Conservation (phyloP, 2,797 vertebrate species). For the Poeciliopsis paucimaculata region DNA sequence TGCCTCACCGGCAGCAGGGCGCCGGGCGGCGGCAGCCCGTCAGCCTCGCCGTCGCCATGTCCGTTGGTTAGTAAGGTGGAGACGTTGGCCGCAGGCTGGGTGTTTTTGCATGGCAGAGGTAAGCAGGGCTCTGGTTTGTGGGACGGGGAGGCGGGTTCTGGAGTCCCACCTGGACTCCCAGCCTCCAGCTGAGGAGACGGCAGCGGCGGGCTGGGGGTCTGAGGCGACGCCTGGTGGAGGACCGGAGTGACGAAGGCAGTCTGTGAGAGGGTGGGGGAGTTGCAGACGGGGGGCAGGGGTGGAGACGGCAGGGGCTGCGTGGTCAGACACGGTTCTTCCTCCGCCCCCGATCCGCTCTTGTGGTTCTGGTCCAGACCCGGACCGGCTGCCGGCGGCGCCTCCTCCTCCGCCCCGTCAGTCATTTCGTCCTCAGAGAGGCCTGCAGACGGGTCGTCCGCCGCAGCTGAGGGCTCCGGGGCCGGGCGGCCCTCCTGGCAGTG, state of each 20-base stretch:
- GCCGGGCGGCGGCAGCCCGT: constrained; percentile 25
- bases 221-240: constrained; percentile 67
- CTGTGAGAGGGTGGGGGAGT: constrained; percentile 39
- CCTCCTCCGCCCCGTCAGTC: constrained; percentile 43
- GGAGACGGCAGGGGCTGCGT: constrained; percentile 80
- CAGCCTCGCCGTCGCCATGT: constrained; percentile 24
- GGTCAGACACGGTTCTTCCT: constrained; percentile 77
- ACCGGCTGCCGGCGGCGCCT: constrained; percentile 34
- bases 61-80: constrained; percentile 31
- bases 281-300: constrained; percentile 63
- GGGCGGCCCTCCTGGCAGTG: constrained; percentile 90
- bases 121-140: constrained; percentile 62
- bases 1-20: constrained; percentile 60
- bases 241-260: constrained; percentile 55
- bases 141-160: constrained; percentile 49
- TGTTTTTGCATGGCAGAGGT: constrained; percentile 64
- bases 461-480: constrained; percentile 79
- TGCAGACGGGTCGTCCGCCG: constrained; percentile 51
- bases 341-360: constrained; percentile 30
- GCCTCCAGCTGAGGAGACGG: constrained; percentile 44
- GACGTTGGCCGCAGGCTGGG: constrained; percentile 27
- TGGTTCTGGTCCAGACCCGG: constrained; percentile 43
- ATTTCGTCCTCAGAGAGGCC: constrained; percentile 42
- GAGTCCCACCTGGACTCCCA: constrained; percentile 63
- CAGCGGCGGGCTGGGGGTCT: constrained; percentile 50